Base-by-base conservation (phyloP, 2,888 invertebrate species). In the Nezara viridula region DNA sequence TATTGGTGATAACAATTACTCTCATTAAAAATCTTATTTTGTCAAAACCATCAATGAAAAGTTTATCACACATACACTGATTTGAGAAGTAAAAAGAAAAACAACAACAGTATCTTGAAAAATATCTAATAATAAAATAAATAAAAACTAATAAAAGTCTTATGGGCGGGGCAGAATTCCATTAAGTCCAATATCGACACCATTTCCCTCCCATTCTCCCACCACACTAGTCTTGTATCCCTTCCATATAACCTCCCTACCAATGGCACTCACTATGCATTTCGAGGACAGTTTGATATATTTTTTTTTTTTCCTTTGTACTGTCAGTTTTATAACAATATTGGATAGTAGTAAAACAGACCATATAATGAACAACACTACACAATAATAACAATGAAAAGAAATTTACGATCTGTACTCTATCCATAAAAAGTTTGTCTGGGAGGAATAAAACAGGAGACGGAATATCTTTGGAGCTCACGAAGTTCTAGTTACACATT, bases 161-260 rank as follows among this genome's bases (percentile, higher is more conserved):
- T 44, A 88, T 55, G 32, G 49, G 32, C 44, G 37, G 37, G 50
- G 27, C 73, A 81, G 32, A 77, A 88, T 49, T 88, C 16, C 88
- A 88, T 88, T 73, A 88, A 88, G 77, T 88, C 66, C 88, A 81
- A 81, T 88, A 86, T 4, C 1, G 21, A 24, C 37, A 86, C 50
- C 32, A 21, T 50, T n/a, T n/a, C 55, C 10, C 49, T 47, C 85
- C 6, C 21, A 27, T 44, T 47, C 50, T 16, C 77, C 77, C 40
- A 24, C 37, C 50, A 37, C 37, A 14, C 7, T 16, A 16, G 52
- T 5, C 7, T 16, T 32, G 55, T 4, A 16, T 52, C 50, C 55
- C 52, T 32, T 49, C 50, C 27, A 50, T 0, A 40, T 49, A 27
- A 32, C 77, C 77, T 24, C 77, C 21, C 77, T 5, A 40, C 40